Evolutionary conservation across 2,113 vertebrate genomes (phyloP), one percentile per base, ranked within the genome.

Genomic region (Chloroceryle aenea): DNA sequence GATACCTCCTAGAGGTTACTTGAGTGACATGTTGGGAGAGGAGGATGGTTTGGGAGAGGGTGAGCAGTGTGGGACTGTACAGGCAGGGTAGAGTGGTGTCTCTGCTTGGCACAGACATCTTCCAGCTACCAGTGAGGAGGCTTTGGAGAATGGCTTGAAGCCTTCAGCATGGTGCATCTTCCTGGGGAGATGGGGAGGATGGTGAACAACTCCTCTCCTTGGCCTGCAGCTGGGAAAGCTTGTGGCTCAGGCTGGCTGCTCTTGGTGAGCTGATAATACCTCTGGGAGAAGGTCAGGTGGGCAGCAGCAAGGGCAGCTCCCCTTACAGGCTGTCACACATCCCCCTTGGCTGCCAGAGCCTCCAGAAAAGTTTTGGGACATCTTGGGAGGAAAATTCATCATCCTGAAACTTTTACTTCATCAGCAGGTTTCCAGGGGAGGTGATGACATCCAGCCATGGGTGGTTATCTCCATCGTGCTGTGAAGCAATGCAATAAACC

Each of bases 201-300:
- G 0, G 0, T 7, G 17, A 50, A 36, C 88, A 83, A 32, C 43
- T 79, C 53, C 29, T 58, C 42, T 78, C 47, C 50, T 47, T 27
- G 63, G 48, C 90, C 71, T 0, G 0, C 29, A 59, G 80, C 73
- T 4, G 23, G 26, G 30, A 32, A 72, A 80, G 76, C 75, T 76
- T 1, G 0, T 52, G 66, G 17, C 62, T 78, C 2, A 10, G 66
- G 47, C 47, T 77, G 75, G 66, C 69, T 36, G 77, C 85, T 82
- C 58, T 23, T 7, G 0, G 4, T 0, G 0, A 80, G 77, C 75
- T 90, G 62, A 67, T 66, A 93, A 92, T 88, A 93, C 76, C 76
- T 53, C 77, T 42, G 75, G 85, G 94, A 94, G 85, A 94, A 90
- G 88, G 92, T 94, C 90, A 85, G 84, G 59, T 74, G 80, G 84